Evolutionary conservation across 2,888 invertebrate genomes (phyloP), one percentile per base, ranked within the genome.

Genomic region (Syrphus vitripennis): DNA sequence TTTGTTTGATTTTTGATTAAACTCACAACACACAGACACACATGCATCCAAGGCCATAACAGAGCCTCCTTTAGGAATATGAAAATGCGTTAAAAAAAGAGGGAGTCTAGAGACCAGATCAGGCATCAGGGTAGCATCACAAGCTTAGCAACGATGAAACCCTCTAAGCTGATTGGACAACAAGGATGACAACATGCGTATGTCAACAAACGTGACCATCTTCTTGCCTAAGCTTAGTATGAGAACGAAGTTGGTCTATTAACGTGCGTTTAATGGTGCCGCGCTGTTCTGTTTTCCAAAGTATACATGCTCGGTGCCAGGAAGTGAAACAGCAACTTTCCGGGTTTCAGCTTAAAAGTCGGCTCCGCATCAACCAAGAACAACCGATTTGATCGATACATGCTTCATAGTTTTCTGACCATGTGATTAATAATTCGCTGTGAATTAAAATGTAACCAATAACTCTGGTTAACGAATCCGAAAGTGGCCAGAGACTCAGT

Each of bases 371-470:
- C 69, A 45, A 53, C 29, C 37, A 61, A 61, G 55, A 45, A 26
- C 57, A 57, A 59, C 77, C 31, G n/a, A 71, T 26, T 77, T 86
- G 86, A 86, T 86, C 77, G 77, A 86, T 86, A 74, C 77, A 74
- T 48, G 77, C 57, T 65, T 86, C 86, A 78, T 69, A 77, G 72
- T 82, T 86, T 86, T 78, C 57, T 86, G 86, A 82, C 82, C 48
- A 63, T 53, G 65, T 82, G 82, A 82, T 86, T 82, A 82, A 86
- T 86, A 78, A 86, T 74, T 86, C 74, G 50, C 72, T 3, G 37
- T 50, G 63, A 72, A 86, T 86, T 77, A 37, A 81, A 77, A 69
- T 77, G 67, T 71, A 55, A 34, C 57, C 69, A 59, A n/a, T n/a
- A n/a, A 19, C 14, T 21, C 45, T 65, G n/a, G 48, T 19, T 7